Evolutionary conservation across 2,888 invertebrate genomes (phyloP).

Genomic region (Oscheius sp.): DNA sequence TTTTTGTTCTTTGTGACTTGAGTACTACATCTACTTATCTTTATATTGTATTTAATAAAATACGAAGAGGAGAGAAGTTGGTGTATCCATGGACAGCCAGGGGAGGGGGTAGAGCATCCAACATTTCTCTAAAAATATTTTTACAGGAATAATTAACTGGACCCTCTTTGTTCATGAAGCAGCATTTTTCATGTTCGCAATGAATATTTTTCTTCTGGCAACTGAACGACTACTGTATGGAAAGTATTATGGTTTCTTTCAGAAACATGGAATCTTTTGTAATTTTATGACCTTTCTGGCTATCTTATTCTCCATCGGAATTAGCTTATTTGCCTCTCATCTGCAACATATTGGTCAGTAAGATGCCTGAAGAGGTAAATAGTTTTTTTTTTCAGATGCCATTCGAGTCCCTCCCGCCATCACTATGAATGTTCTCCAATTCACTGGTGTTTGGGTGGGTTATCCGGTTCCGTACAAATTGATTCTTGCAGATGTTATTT

Average conservation of each 20-base stretch:
- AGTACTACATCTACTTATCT: neutral
- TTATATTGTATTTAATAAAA: neutral
- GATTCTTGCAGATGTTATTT: neutral
- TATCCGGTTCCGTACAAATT: neutral
- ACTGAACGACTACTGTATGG: neutral
- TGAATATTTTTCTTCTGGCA: slow-evolving; percentile 6
- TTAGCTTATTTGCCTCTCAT: neutral
- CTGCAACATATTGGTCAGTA: slow-evolving; percentile 7
- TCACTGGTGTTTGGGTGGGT: slow-evolving; percentile 6
- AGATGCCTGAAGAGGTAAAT: neutral
- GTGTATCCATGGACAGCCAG: slow-evolving; percentile 1
- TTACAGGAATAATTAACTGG: slow-evolving; percentile 1
- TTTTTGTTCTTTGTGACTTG: slow-evolving; percentile 10
- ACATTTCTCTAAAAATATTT: neutral
- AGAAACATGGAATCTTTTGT: neutral
- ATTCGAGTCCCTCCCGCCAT: neutral
- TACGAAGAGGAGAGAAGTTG: neutral
- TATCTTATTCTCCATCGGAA: neutral
- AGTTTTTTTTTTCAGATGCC: neutral
- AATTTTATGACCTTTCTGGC: neutral
- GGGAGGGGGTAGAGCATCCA: neutral
- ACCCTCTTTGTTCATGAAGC: slow-evolving; percentile 8
- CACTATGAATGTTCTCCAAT: slow-evolving; percentile 7
- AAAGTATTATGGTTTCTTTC: neutral
- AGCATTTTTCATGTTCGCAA: slow-evolving; percentile 10